Evolutionary conservation across 2,113 vertebrate genomes (phyloP), one percentile per base, ranked within the genome.

Genomic region (Heterocephalus glaber): DNA sequence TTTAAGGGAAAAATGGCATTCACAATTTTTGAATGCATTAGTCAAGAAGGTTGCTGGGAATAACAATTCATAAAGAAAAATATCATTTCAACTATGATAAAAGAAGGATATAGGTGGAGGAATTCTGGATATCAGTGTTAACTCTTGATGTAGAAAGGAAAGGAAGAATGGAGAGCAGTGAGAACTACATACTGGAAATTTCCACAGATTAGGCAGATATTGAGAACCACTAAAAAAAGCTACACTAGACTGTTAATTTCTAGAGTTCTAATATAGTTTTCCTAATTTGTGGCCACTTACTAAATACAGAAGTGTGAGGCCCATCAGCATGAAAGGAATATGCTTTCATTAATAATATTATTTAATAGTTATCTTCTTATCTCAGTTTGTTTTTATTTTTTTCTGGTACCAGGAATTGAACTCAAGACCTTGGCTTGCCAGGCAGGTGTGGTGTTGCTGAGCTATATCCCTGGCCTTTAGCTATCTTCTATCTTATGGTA

Each of bases 1-100:
- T 97, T 98, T 97, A 95, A 93, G 92, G 94, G 85, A 89, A 95
- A 97, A 98, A 98, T 98, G 94, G 88, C 89, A 97, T 96, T 96
- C 82, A 94, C 20, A 70, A 28, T 94, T 98, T 97, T 90, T 95
- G 84, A 98, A 98, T 97, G 92, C 94, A n/a, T 97, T 98, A 95
- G 79, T 92, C 94, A 76, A 92, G 87, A 79, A 96, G 79, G 74
- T 92, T 83, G 68, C 95, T 95, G 68, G 3, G 80, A 85, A 96
- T 90, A 94, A 96, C 92, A 96, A 96, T 94, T 97, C 70, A 63
- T 72, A 90, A 96, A 89, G 96, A 93, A 94, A 86, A 85, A 86
- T 86, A 96, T 95, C 22, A 93, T 90, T 95, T 95, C 11, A 70
- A 41, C 14, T 77, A 92, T 95, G 92, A 76, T 3, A 89, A 61